Evolutionary conservation across 1,140 invertebrate genomes (phyloP), one percentile per base, ranked within the genome.

Genomic region (Caenorhabditis latens): DNA sequence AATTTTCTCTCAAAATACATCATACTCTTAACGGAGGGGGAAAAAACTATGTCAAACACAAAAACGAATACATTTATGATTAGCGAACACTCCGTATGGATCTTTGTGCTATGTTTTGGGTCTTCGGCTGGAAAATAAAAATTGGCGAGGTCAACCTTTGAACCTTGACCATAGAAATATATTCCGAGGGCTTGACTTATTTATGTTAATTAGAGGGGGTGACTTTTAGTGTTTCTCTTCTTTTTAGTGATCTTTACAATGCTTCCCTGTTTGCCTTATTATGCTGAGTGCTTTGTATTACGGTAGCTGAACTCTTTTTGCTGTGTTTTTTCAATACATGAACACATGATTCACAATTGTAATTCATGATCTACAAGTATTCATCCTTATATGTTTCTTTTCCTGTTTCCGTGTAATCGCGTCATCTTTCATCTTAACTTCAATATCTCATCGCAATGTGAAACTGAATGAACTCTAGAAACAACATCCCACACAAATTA

Each of bases 41-140:
- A 79, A 79, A 50, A 8, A 79, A 79, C n/a, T 24, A 50, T 79
- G 46, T 48, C 46, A 53, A 79, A 50, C 19, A 46, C 21, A 79
- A 11, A 79, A 79, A 24, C 46, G 46, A 79, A 79, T 79, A 50
- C 46, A 79, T 79, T 79, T 79, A 24, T 79, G 71, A 79, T 50
- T 79, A 50, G 65, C 65, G 65, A 71, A 71, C 65, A 46, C 61
- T 43, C 24, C 9, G 6, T 63, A 40, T 63, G 9, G 24, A 14
- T 19, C 57, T 58, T 58, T 58, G 57, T 58, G 57, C 57, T 58
- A 58, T 58, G 32, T 65, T 32, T 40, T 6, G 16, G 50, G 9
- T 11, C 2, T 46, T 40, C 65, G 24, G 61, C 32, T 63, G 14
- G 8, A 19, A 13, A 43, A 7, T 19, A 46, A 13, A 61, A 61